Evolutionary conservation across 2,888 invertebrate genomes (phyloP).

Genomic region (Cephus runcator): DNA sequence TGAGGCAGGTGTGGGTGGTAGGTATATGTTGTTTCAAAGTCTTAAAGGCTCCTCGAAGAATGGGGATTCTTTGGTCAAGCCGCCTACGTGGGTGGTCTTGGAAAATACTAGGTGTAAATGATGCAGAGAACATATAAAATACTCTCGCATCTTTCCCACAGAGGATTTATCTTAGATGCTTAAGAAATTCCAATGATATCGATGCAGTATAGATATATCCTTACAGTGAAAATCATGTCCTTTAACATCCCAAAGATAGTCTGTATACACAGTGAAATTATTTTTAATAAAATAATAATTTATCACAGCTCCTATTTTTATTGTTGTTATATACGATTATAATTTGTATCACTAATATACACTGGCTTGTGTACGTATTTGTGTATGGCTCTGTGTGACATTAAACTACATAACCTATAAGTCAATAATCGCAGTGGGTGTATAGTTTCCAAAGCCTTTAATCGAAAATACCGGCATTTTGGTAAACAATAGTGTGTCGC

Average conservation of each 20-base stretch:
- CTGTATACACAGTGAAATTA: too few species aligned
- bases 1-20: conserved; percentile 39
- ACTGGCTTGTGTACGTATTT: neutral
- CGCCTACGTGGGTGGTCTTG: conserved; percentile 45
- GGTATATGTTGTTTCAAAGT: conserved; percentile 57
- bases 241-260: neutral
- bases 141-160: neutral
- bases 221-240: neutral
- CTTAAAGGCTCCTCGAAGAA: conserved; percentile 39
- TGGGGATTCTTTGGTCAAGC: conserved; percentile 34
- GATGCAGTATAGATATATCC: neutral
- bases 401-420: neutral
- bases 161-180: neutral
- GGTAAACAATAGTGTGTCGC: conserved; percentile 2
- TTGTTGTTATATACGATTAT: neutral
- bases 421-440: conserved; percentile 27
- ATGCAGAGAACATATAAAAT: conserved; percentile 8
- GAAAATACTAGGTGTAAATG: conserved; percentile 35
- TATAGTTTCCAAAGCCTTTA: conserved; percentile 52
- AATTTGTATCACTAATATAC: neutral
- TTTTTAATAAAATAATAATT: too few species aligned
- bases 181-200: neutral
- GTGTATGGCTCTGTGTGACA: neutral
- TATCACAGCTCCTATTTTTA: neutral
- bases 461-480: conserved; percentile 35